Evolutionary conservation across 2,113 vertebrate species (phyloP).

Genomic region (Capricornis sumatraensis): DNA sequence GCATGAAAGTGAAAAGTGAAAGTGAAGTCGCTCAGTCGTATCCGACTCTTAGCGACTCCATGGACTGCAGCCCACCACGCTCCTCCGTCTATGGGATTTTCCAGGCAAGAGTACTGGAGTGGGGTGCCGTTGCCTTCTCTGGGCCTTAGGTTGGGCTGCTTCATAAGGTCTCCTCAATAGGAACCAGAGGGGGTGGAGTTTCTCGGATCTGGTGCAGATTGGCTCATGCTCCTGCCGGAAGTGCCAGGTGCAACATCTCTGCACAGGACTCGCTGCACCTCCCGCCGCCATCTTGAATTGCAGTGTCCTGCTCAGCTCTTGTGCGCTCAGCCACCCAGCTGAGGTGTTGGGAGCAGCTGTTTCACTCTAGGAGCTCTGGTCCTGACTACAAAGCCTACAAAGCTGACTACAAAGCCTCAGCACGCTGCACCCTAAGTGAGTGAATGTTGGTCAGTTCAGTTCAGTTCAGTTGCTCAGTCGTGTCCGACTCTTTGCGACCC

Average conservation of each 20-base stretch:
- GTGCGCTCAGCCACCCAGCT: background rate
- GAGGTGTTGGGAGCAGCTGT: background rate
- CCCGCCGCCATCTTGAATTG: background rate
- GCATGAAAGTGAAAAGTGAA: no score
- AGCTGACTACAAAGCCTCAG: background rate
- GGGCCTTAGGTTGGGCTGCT: background rate
- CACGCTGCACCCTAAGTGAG: background rate
- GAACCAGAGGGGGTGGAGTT: background rate
- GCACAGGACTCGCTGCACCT: rapidly evolving
- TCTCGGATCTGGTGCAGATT: background rate
- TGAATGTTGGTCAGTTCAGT: no score
- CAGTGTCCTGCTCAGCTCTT: background rate
- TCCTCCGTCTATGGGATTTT: no score
- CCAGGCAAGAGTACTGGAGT: no score
- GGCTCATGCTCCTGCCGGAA: no score
- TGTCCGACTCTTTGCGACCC: no score
- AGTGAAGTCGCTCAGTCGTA: no score
- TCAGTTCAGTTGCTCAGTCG: no score
- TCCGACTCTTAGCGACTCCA: no score
- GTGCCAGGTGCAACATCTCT: background rate
- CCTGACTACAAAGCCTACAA: background rate
- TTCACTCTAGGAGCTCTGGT: background rate
- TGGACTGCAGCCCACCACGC: no score
- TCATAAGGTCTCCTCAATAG: background rate
- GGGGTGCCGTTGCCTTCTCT: no score